Conservation (phyloP, 2,113 vertebrate genomes). For the Campylomormyrus tamandua region DNA sequence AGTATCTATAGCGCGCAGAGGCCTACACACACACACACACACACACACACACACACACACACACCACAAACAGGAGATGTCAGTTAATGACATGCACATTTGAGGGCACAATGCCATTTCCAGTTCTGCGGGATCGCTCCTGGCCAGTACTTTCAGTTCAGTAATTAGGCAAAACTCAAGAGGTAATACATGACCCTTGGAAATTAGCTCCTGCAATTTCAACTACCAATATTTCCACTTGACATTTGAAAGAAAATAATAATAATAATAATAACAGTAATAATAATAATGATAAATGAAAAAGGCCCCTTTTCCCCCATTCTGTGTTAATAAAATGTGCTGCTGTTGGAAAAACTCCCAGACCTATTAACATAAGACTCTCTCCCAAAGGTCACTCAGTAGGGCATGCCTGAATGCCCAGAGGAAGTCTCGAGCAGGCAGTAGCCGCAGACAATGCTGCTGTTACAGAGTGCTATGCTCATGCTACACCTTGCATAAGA, state of each 20-base stretch:
- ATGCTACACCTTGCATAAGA: conserved; percentile 19
- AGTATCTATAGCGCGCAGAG: conserved; percentile 4
- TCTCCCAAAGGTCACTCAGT: conserved; percentile 34
- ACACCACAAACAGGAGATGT: neutral
- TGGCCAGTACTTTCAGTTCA: conserved; percentile 31
- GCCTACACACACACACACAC: neutral
- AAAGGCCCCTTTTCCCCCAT: conserved; percentile 28
- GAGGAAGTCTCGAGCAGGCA: conserved; percentile 49
- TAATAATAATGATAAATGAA: conserved; percentile 13
- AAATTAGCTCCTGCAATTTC: conserved; percentile 55
- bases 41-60: neutral
- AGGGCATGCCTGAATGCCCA: conserved; percentile 41
- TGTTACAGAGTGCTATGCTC: conserved; percentile 11
- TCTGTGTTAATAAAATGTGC: conserved; percentile 44
- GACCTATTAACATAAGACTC: conserved; percentile 47
- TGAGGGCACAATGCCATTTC: conserved; percentile 15
- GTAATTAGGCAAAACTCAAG: conserved; percentile 44
- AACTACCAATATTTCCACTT: conserved; percentile 37
- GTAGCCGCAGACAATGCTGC: conserved; percentile 30
- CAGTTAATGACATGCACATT: conserved; percentile 18
- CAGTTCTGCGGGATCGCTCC: conserved; percentile 10
- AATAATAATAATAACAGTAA: neutral
- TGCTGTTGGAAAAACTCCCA: conserved; percentile 52
- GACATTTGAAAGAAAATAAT: conserved; percentile 18
- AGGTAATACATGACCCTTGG: conserved; percentile 44